Conservation (phyloP, 2,113 vertebrate genomes). For the Lampris megalopsis region DNA sequence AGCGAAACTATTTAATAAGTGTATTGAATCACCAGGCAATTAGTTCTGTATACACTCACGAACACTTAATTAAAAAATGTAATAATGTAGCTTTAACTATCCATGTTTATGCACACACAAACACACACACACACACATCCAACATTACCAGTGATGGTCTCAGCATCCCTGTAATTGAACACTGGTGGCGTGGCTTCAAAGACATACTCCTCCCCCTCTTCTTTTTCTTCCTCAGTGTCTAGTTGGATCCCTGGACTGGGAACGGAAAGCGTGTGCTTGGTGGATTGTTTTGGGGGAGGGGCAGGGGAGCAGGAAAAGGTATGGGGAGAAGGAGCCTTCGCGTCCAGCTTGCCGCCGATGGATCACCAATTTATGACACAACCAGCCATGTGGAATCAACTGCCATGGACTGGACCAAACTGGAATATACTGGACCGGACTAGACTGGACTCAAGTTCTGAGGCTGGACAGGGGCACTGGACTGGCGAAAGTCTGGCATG, state of each 20-base stretch:
- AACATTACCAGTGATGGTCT: slow-evolving; percentile 95
- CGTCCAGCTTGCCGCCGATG: slow-evolving; percentile 96
- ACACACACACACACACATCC: background rate
- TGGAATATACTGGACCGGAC: slow-evolving; percentile 15
- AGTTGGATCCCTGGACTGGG: slow-evolving; percentile 77
- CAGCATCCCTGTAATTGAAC: slow-evolving; percentile 90
- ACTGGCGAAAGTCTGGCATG: background rate
- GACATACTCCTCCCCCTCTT: slow-evolving; percentile 91
- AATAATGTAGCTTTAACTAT: background rate
- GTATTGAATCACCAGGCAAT: too few species aligned
- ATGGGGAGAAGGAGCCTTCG: slow-evolving; percentile 83
- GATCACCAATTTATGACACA: slow-evolving; percentile 85
- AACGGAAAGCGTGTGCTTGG: slow-evolving; percentile 49
- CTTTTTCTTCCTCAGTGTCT: slow-evolving; percentile 80
- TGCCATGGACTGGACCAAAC: slow-evolving; percentile 52
- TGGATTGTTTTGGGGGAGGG: slow-evolving; percentile 75
- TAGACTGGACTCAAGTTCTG: slow-evolving; percentile 23
- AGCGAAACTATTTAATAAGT: too few species aligned
- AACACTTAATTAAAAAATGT: background rate
- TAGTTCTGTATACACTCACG: background rate
- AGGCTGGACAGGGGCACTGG: slow-evolving; percentile 6
- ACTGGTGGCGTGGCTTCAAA: slow-evolving; percentile 83
- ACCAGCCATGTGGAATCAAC: slow-evolving; percentile 82
- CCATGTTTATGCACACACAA: background rate
- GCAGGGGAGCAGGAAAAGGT: slow-evolving; percentile 84